These are phyloP conservation scores for Leucoma salicis DNA, from an alignment of 2,888 invertebrate genomes.

Conservation along the genomic window DNA sequence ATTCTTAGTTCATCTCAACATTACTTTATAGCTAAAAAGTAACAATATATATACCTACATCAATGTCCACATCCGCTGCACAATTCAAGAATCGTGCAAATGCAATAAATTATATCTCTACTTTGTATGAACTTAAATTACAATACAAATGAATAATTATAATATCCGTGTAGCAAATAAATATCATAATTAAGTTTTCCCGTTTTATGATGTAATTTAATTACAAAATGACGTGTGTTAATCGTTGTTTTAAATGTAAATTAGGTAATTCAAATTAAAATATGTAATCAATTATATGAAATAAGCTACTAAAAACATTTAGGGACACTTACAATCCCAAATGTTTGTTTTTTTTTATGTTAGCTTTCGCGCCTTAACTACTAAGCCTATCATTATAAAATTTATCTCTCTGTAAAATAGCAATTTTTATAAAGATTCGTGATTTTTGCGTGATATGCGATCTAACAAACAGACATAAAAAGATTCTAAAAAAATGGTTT, in stretches of 20 bases:
- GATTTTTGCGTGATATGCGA: too few relatives aligned
- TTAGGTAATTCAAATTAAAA: neutral
- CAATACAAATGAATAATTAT: slow-evolving; percentile 9
- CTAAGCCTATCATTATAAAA: too few relatives aligned
- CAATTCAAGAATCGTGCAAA: slow-evolving; percentile 6
- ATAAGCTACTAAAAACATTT: too few relatives aligned
- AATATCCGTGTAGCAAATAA: slow-evolving; percentile 9
- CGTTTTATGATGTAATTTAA: slow-evolving; percentile 10
- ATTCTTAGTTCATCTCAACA: too few relatives aligned
- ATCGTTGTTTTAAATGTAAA: neutral
- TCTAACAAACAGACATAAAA: too few relatives aligned
- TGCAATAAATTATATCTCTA: slow-evolving; percentile 4
- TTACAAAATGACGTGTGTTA: slow-evolving; percentile 4
- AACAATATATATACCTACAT: neutral
- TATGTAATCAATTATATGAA: too few relatives aligned
- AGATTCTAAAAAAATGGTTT: too few relatives aligned
- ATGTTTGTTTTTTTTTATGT: too few relatives aligned
- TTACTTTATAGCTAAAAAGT: slow-evolving; percentile 7
- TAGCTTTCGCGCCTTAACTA: too few relatives aligned
- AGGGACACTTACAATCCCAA: too few relatives aligned
- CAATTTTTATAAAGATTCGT: too few relatives aligned
- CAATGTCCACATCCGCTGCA: slow-evolving; percentile 1
- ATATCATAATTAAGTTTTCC: slow-evolving; percentile 5
- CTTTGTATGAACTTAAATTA: slow-evolving; percentile 10
- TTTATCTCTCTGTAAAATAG: too few relatives aligned